Conservation (phyloP, 2,888 invertebrate genomes). For the Sphaerolaimus hirsutus region DNA sequence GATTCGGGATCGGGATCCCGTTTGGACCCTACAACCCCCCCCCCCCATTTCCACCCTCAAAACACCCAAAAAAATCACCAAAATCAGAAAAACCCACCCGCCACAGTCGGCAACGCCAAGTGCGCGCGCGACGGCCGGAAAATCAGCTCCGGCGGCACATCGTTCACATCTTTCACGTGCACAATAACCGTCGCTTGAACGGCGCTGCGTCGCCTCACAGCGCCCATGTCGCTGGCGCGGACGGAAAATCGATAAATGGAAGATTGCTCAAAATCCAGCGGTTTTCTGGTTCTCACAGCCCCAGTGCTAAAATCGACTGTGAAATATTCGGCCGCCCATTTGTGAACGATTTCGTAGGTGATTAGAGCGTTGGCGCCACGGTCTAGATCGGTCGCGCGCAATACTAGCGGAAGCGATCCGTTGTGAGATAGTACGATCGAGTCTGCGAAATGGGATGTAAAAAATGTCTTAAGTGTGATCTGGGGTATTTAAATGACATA, state of each 20-base stretch:
- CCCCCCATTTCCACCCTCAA: too few species aligned
- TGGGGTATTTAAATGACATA: too few species aligned
- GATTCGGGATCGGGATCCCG: too few species aligned
- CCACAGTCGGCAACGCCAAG: slow-evolving; percentile 41
- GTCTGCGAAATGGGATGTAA: slow-evolving; percentile 5
- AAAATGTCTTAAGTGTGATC: too few species aligned
- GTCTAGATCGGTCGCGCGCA: slow-evolving; percentile 58
- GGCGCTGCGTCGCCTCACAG: slow-evolving; percentile 52
- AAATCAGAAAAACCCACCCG: slow-evolving; percentile 42
- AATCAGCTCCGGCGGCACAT: slow-evolving; percentile 62
- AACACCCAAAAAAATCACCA: not conserved
- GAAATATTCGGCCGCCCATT: slow-evolving; percentile 50
- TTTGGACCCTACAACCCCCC: too few species aligned
- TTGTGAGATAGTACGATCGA: slow-evolving; percentile 2
- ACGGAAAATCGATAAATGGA: slow-evolving; percentile 52
- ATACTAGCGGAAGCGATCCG: slow-evolving; percentile 46
- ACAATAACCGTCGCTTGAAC: slow-evolving; percentile 54
- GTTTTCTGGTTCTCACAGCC: slow-evolving; percentile 49
- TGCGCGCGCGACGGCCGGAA: slow-evolving; percentile 50
- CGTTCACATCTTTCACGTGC: slow-evolving; percentile 54
- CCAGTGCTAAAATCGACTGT: slow-evolving; percentile 61
- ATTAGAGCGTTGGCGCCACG: slow-evolving; percentile 58
- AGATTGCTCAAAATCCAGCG: slow-evolving; percentile 49
- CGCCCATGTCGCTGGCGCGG: slow-evolving; percentile 38
- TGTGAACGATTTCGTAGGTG: slow-evolving; percentile 58